Base-by-base conservation (phyloP, 2,888 invertebrate species). In the Chrysodeixis includens region DNA sequence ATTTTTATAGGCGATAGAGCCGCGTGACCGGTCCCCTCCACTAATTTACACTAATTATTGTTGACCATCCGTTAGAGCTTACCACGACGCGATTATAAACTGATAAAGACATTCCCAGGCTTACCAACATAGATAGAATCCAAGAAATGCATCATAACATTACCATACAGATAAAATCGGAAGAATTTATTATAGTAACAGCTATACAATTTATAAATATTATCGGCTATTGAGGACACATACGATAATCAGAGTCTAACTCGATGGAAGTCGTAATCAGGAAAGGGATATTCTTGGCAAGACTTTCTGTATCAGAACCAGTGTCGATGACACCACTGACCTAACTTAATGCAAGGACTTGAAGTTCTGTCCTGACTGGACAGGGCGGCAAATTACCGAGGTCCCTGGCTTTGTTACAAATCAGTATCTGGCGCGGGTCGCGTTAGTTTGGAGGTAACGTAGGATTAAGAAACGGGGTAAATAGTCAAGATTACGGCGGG, bases 391-490 rank as follows among this genome's bases (percentile, higher is more conserved):
- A 84, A 78, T 74, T 49, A 74, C 58, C 30, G 56, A 78, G 85
- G 81, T 60, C 84, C 73, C 62, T 56, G 46, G 56, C 30, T 66
- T 64, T 64, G 69, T 62, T 66, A 57, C 68, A 62, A 58, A 62
- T 61, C 56, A 44, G 61, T 62, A 49, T 69, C 56, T 52, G 46
- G n/a, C 32, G 32, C 30, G 54, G 88, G 59, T 84, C 86, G 69
- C 52, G 60, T 71, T 84, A 85, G 71, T 76, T 71, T 88, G 89
- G 88, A 83, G 76, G 85, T 70, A 71, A 79, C 76, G 69, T 81
- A 74, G 84, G 91, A 92, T 93, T 92, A 91, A 89, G 92, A 91
- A 93, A 90, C 84, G 92, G 91, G 92, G 92, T 91, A 90, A 92
- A 93, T 91, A 88, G 91, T 86, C 81, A 84, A 89, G 92, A 92